Evolutionary conservation across 2,888 invertebrate species (phyloP).

Genomic region (Seira sanloemensis): DNA sequence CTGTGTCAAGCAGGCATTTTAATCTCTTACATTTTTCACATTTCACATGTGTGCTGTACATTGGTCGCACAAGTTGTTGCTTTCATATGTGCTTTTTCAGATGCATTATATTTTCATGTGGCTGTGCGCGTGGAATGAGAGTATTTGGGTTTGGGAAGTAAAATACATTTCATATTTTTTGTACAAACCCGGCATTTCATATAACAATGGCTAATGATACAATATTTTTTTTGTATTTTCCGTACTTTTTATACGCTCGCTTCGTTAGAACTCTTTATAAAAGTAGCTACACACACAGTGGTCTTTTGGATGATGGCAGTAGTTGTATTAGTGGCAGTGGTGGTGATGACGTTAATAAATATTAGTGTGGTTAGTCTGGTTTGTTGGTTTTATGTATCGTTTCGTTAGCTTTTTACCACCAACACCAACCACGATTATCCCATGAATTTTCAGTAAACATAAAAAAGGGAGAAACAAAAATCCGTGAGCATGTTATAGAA

Average conservation of each 20-base stretch:
- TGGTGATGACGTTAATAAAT: conserved; percentile 64
- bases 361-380: conserved; percentile 65
- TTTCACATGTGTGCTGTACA: background rate
- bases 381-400: conserved; percentile 59
- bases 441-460: conserved; percentile 1
- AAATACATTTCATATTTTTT: background rate
- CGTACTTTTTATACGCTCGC: background rate
- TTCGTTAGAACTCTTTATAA: conserved; percentile 20
- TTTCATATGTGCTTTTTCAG: too few relatives aligned
- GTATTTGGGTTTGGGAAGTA: background rate
- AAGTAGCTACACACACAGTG: background rate
- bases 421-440: conserved; percentile 10
- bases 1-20: background rate
- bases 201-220: conserved; percentile 58
- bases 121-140: background rate
- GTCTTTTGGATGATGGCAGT: conserved; percentile 35
- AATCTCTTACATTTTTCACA: background rate
- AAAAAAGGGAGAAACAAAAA: background rate
- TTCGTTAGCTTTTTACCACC: conserved; percentile 52
- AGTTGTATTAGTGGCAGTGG: conserved; percentile 35
- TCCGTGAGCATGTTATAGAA: background rate
- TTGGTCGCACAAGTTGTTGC: too few relatives aligned
- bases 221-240: conserved; percentile 21
- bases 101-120: too few relatives aligned
- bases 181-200: background rate